Conservation (phyloP, 2,113 vertebrate genomes). For the Petrocephalus zakoni region DNA sequence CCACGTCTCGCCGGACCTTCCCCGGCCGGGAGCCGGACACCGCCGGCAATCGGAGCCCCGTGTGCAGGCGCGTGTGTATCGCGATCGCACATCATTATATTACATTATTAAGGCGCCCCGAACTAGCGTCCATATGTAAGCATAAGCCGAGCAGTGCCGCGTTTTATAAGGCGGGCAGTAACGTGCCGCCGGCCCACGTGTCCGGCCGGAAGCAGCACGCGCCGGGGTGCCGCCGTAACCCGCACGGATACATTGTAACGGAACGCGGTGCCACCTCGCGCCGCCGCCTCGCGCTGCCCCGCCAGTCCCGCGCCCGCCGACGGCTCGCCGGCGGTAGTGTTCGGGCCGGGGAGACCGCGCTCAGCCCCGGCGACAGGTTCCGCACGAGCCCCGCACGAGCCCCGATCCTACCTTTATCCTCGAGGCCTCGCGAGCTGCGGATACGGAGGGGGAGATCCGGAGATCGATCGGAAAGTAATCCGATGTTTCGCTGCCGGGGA, state of each 20-base stretch:
- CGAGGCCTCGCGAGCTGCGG: background rate
- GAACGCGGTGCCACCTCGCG: background rate
- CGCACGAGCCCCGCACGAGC: background rate
- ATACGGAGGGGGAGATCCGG: background rate
- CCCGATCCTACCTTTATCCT: slow-evolving; percentile 26
- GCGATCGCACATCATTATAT: background rate
- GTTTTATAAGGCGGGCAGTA: no score
- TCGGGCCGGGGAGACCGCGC: background rate
- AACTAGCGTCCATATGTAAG: background rate
- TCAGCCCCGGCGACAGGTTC: background rate
- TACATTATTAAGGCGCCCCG: background rate
- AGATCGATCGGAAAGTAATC: slow-evolving; percentile 19
- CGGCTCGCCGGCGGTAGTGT: background rate
- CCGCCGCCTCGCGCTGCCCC: background rate
- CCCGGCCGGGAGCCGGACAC: background rate
- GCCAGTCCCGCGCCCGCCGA: background rate
- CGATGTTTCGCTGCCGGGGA: background rate
- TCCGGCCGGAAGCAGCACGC: background rate
- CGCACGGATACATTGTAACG: background rate
- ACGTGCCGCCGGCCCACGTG: background rate
- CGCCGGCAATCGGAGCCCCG: background rate
- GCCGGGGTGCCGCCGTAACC: background rate
- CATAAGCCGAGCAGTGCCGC: background rate
- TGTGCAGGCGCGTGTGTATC: background rate
- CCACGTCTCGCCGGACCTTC: background rate